A percentile compares a stretch with the other conserved stretches of the same genome.
Conservation (phyloP, 2,888 invertebrate genomes). For the Erpobdella octoculata region DNA sequence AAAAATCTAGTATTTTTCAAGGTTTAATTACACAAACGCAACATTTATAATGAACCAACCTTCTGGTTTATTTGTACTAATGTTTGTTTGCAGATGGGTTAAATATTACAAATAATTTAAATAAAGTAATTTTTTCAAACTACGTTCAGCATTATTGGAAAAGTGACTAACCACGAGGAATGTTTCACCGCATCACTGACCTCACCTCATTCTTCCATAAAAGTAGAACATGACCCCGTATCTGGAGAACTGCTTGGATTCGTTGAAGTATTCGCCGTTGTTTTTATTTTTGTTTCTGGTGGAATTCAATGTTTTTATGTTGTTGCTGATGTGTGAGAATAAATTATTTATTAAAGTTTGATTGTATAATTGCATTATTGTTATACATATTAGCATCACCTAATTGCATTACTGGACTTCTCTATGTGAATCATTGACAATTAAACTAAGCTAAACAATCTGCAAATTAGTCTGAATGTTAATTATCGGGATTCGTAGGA, state of each 20-base stretch:
- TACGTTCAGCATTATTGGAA: slow-evolving; percentile 39
- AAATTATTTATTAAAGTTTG: too few relatives aligned
- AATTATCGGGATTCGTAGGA: background rate
- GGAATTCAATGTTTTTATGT: too few relatives aligned
- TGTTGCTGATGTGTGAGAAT: too few relatives aligned
- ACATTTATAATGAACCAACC: too few relatives aligned
- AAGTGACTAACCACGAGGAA: slow-evolving; percentile 41
- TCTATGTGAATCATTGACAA: too few relatives aligned
- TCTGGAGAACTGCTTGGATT: slow-evolving; percentile 70
- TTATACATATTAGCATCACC: slow-evolving; percentile 11
- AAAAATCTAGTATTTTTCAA: too few relatives aligned
- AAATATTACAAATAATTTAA: background rate
- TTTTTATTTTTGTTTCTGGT: background rate
- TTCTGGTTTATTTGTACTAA: too few relatives aligned
- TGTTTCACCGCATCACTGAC: slow-evolving; percentile 41
- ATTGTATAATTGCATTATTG: background rate
- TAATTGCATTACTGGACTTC: background rate
- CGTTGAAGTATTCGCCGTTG: slow-evolving; percentile 43
- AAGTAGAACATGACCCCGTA: slow-evolving; percentile 66
- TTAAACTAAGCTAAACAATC: too few relatives aligned
- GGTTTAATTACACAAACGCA: too few relatives aligned
- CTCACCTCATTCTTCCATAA: slow-evolving; percentile 46
- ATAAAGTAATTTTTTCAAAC: background rate
- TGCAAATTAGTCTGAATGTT: background rate
- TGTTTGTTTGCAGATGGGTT: too few relatives aligned